Base-by-base conservation (phyloP, 2,797 vertebrate genomes). In the Benthosema pterotum region DNA sequence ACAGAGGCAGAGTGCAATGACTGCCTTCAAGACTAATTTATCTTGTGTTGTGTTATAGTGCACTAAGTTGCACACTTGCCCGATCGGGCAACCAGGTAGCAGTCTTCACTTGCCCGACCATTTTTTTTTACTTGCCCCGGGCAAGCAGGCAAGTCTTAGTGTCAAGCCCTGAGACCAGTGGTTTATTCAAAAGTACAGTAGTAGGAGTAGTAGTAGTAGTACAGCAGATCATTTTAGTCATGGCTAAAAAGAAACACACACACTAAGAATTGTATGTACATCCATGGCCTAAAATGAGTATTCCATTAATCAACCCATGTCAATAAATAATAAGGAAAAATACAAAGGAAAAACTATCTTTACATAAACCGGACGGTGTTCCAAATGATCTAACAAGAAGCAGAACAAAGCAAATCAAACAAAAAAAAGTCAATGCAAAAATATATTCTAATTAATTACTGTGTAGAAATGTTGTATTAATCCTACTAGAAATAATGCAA, bases 341-440 rank as follows among this genome's bases (percentile, higher is more conserved):
- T 79, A 77, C 56, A 79, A 81, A 79, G 55, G 60, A 64, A 73
- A 78, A 28, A 80, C 83, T 74, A 63, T 65, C 72, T 73, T 68
- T 15, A 55, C 67, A 63, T 60, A 67, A 69, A 55, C 38, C 7
- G 4, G n/a, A n/a, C n/a, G 22, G 17, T 64, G 64, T 54, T 61
- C 43, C 9, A 49, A 52, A 52, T 22, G 25, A 57, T 55, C 78
- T 50, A 57, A 76, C 52, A 75, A 84, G n/a, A n/a, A 83, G 65
- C 72, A 54, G 52, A 53, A 60, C 80, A 67, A 65, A 65, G 65
- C 71, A 75, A 38, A 38, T 9, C 32, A 14, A 46, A 46, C 6
- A 14, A 46, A 46, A 5, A 38, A 9, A 38, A 7, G 32, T 71
- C 55, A 63, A 75, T 68, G 67, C 63, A 79, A 85, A 89, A 86